Base-by-base conservation (phyloP, 2,113 vertebrate species). In the Tyto alba region DNA sequence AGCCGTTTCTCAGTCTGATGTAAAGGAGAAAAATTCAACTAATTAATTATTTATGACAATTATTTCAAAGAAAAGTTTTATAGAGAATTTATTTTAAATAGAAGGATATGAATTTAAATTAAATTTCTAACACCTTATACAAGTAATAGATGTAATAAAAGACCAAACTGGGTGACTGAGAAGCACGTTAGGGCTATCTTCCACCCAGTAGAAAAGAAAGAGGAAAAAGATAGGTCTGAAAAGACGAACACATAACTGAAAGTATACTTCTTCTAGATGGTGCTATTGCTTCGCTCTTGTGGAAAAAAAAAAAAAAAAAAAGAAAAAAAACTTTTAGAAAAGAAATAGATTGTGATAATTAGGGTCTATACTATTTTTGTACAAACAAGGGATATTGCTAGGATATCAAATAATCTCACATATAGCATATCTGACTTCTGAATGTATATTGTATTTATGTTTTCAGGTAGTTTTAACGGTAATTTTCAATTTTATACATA, bases 241-340 rank as follows among this genome's bases (percentile, higher is more conserved):
- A 79, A 45, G 16, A 48, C 13, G 63, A 74, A 71, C 6, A 78
- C 9, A 43, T 56, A 84, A 59, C 38, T 75, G 64, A 94, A 96
- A 52, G 36, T 64, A 43, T 82, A 34, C 11, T 92, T 92, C 94
- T 97, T 96, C 89, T 96, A 96, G 94, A 94, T 95, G 93, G 96
- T 96, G 95, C 93, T 97, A 72, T 95, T 97, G 93, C 91, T 97
- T 94, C 8, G 69, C 6, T 81, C 43, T 86, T 87, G 43, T 63
- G 27, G 16, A 19, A 40, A 50, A 89, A 90, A 91, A 74, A 81
- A 89, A 90, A 91, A 74, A 81, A 19, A 40, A 50, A 89, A 90
- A 91, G 71, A 81, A n/a, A n/a, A n/a, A n/a, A n/a, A n/a, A n/a
- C n/a, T 88, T 94, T 47, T 5, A 72, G 13, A 23, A 52, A 59